These are phyloP conservation scores for Clitarchus hookeri DNA, from an alignment of 2,888 invertebrate genomes.

Conservation along the genomic window DNA sequence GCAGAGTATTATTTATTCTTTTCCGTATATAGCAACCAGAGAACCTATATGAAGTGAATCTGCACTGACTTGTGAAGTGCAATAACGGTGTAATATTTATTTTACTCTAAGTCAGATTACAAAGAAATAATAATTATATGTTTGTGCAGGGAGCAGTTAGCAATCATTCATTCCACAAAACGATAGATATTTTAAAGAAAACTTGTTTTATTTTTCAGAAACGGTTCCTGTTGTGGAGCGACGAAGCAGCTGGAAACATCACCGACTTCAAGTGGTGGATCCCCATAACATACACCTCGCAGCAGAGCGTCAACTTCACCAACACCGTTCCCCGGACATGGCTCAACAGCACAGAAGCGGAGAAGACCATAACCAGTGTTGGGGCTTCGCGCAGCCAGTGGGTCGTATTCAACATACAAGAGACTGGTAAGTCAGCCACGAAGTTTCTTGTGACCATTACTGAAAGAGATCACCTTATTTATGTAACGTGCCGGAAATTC, in stretches of 20 bases:
- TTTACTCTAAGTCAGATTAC: no score
- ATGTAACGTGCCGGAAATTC: no score
- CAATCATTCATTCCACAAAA: not conserved
- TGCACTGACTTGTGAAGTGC: no score
- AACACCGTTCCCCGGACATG: constrained; percentile 70
- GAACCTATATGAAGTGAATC: no score
- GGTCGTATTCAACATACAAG: constrained; percentile 74
- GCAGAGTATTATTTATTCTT: no score
- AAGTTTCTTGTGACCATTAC: not conserved
- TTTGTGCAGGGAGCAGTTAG: no score
- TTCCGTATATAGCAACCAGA: no score
- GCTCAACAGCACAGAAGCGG: constrained; percentile 58
- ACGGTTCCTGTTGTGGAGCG: constrained; percentile 26
- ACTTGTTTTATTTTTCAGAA: constrained; percentile 16
- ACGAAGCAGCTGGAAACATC: not conserved
- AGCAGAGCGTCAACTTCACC: constrained; percentile 63
- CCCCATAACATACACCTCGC: constrained; percentile 75
- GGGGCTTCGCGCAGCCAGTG: constrained; percentile 59
- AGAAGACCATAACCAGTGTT: constrained; percentile 55
- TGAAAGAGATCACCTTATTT: no score
- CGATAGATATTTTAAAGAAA: not conserved
- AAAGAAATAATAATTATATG: no score
- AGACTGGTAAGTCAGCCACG: constrained; percentile 62
- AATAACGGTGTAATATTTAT: no score
- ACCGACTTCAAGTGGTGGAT: constrained; percentile 70